These are phyloP conservation scores for Paracyclopina nana DNA, from an alignment of 1,140 invertebrate species.

Conservation along the genomic window DNA sequence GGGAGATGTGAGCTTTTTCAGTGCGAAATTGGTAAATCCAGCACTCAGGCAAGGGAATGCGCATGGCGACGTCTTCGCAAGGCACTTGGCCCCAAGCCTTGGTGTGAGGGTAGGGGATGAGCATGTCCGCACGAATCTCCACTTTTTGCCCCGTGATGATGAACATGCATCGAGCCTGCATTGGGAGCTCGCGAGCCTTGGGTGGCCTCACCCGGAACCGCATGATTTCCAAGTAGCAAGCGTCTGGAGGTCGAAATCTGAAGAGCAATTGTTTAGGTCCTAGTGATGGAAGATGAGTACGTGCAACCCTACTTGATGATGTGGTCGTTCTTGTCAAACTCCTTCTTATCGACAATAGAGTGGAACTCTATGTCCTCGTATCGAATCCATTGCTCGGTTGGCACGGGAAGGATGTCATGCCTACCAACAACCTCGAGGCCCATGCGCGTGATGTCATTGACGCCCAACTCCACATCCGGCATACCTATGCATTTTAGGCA, in stretches of 20 bases:
- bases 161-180: constrained; percentile 74
- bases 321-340: constrained; percentile 52
- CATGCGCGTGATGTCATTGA: constrained; percentile 88
- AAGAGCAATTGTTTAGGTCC: constrained; percentile 20
- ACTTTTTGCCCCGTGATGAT: constrained; percentile 68
- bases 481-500: constrained; percentile 62
- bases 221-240: constrained; percentile 91
- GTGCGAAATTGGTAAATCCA: constrained; percentile 98
- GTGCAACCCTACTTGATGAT: constrained; percentile 13
- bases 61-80: constrained; percentile 88
- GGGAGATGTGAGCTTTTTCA: constrained; percentile 90
- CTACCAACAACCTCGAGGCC: constrained; percentile 96
- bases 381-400: constrained; percentile 97
- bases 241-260: constrained; percentile 94
- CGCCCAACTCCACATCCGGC: constrained; percentile 85
- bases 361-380: constrained; percentile 88
- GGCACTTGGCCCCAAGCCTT: constrained; percentile 37
- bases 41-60: constrained; percentile 92
- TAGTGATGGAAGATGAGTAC: not conserved
- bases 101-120: constrained; percentile 49
- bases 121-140: constrained; percentile 74
- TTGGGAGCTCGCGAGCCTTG: constrained; percentile 83
- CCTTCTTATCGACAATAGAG: constrained; percentile 70
- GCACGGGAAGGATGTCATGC: constrained; percentile 96
- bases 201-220: constrained; percentile 87